A percentile compares a stretch with the other conserved stretches of the same genome.
These are phyloP conservation scores for Helogale parvula DNA, from an alignment of 2,113 vertebrate species.

Conservation along the genomic window DNA sequence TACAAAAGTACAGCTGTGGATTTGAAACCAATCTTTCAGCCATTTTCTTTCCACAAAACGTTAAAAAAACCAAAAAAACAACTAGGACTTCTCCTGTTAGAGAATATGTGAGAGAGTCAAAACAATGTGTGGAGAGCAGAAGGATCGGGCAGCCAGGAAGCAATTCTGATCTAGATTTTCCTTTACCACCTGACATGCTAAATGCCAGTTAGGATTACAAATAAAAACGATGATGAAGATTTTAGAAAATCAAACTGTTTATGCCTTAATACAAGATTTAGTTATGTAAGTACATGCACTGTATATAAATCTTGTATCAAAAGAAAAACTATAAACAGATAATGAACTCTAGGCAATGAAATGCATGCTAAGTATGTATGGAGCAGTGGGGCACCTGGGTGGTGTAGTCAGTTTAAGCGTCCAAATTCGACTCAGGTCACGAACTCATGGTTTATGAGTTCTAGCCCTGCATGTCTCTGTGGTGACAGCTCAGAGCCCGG, in stretches of 20 bases:
- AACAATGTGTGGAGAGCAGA: neutral
- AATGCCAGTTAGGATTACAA: neutral
- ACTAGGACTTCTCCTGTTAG: neutral
- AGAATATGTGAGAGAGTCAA: neutral
- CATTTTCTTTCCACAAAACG: neutral
- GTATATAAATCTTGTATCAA: neutral
- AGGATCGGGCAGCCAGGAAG: neutral
- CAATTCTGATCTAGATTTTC: neutral
- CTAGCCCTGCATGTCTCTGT: too few species aligned
- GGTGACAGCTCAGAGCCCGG: too few species aligned
- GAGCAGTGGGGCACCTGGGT: too few species aligned
- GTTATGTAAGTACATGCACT: neutral
- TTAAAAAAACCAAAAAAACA: neutral
- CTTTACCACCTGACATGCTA: neutral
- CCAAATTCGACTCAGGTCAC: too few species aligned
- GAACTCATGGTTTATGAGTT: too few species aligned
- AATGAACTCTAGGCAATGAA: neutral
- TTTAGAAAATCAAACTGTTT: constrained; percentile 9
- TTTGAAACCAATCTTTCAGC: neutral
- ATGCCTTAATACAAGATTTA: neutral
- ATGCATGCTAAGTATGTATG: neutral
- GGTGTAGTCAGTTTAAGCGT: too few species aligned
- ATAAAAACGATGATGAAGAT: neutral
- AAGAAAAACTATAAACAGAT: neutral
- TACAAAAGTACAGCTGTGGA: neutral